Evolutionary conservation across 2,797 vertebrate species (phyloP).

Genomic region (Eulemur mongoz): DNA sequence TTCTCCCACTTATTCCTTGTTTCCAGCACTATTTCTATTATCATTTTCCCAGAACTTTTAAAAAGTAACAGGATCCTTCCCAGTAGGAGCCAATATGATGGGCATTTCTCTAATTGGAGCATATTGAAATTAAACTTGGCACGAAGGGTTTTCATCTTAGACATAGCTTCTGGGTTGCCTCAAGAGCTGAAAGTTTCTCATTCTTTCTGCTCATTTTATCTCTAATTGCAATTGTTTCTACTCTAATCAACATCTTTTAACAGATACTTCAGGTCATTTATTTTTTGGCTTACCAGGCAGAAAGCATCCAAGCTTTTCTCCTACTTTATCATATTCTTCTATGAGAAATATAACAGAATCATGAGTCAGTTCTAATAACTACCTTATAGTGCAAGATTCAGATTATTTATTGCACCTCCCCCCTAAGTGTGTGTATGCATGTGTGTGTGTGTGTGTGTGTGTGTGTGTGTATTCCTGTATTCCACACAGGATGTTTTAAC

Average conservation of each 20-base stretch:
- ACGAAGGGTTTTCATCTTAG: neutral
- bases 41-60: neutral
- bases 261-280: neutral
- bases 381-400: neutral
- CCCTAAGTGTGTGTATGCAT: fast-evolving
- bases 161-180: neutral
- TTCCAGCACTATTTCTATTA: neutral
- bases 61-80: neutral
- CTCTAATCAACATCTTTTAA: neutral
- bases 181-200: neutral
- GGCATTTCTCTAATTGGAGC: neutral
- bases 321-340: neutral
- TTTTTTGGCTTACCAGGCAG: neutral
- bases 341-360: neutral
- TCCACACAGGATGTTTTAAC: neutral
- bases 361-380: neutral
- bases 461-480: no score
- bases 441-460: neutral
- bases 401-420: neutral
- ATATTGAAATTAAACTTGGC: neutral
- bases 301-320: neutral
- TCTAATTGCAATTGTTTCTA: neutral
- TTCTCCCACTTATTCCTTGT: neutral
- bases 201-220: neutral
- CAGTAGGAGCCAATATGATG: neutral